Conservation (phyloP, 2,113 vertebrate species). For the Corythaixoides concolor region DNA sequence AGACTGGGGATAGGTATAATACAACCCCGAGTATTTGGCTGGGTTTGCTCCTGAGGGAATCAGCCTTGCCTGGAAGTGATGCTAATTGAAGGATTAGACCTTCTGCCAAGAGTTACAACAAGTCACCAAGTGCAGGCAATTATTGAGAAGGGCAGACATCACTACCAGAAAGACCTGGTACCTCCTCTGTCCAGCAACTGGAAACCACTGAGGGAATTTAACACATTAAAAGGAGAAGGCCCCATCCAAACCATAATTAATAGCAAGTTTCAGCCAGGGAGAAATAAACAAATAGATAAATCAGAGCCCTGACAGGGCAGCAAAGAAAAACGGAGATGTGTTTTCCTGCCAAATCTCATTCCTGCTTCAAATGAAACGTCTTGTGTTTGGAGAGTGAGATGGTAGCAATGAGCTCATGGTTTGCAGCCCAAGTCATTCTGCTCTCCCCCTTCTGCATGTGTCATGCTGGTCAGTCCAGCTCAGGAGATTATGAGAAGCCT, state of each 20-base stretch:
- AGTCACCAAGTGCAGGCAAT: neutral
- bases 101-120: neutral
- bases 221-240: neutral
- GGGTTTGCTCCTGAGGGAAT: neutral
- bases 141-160: neutral
- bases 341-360: constrained; percentile 28
- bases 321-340: neutral
- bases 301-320: constrained; percentile 18
- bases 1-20: neutral
- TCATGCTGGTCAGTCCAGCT: neutral
- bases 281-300: constrained; percentile 64
- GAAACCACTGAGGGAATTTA: neutral
- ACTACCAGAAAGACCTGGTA: neutral
- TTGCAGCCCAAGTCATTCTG: neutral
- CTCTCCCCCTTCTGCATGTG: neutral
- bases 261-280: neutral
- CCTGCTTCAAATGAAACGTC: neutral
- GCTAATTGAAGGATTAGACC: neutral
- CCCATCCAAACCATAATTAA: constrained; percentile 61
- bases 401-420: neutral
- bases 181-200: neutral
- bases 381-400: neutral
- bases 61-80: constrained; percentile 23
- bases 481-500: neutral
- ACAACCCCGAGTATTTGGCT: neutral